Conservation (phyloP, 2,888 invertebrate genomes). For the Cremastinae sp. region DNA sequence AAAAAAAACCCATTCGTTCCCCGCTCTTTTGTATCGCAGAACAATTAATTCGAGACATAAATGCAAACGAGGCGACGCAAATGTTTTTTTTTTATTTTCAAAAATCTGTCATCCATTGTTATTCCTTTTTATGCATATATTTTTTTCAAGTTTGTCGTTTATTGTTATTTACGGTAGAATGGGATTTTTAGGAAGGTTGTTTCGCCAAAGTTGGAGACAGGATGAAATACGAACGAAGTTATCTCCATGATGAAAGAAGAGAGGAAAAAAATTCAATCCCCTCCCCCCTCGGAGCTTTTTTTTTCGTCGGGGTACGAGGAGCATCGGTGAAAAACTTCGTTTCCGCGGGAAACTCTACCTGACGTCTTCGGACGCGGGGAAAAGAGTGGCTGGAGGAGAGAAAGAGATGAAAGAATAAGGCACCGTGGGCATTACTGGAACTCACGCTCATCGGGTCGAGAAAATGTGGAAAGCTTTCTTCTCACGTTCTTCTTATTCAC, state of each 20-base stretch:
- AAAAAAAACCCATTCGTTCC: no score
- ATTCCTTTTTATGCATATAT: no score
- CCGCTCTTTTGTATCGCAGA: no score
- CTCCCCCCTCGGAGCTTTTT: constrained; percentile 1
- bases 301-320: constrained; percentile 6
- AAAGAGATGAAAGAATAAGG: constrained; percentile 12
- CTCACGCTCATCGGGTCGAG: constrained; percentile 39
- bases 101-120: no score
- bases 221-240: constrained; percentile 48
- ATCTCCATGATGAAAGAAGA: constrained; percentile 26
- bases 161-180: no score
- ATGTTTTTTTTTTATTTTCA: no score
- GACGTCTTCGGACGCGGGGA: constrained; percentile 34
- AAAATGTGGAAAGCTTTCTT: constrained; percentile 55
- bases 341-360: constrained; percentile 54
- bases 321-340: constrained; percentile 52
- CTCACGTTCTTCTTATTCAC: constrained; percentile 17
- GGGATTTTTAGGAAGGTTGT: no score
- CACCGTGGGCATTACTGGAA: constrained; percentile 37
- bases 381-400: not conserved
- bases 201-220: constrained; percentile 28
- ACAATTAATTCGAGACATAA: no score
- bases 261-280: constrained; percentile 27
- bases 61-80: no score
- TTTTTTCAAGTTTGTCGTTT: no score